Percentiles rank a stretch among this genome's conserved stretches.
Conservation (phyloP, 2,797 vertebrate genomes). For the Petrocephalus sullivani region DNA sequence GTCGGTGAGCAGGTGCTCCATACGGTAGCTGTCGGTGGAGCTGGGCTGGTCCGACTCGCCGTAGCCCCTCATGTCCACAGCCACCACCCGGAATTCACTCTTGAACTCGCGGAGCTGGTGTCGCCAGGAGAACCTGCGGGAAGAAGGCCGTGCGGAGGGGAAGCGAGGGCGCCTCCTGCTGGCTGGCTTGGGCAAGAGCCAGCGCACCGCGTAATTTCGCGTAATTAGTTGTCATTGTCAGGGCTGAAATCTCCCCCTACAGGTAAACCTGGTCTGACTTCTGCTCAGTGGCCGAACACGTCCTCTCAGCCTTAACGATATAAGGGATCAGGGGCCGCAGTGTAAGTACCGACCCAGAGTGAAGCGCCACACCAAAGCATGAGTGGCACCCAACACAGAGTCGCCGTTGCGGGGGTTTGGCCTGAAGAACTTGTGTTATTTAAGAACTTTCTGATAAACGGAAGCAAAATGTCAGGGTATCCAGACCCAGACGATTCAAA, state of each 20-base stretch:
- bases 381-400: no score
- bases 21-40: slow-evolving; percentile 77
- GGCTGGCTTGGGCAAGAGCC: neutral
- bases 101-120: slow-evolving; percentile 96
- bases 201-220: neutral
- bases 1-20: slow-evolving; percentile 86
- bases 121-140: slow-evolving; percentile 93
- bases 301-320: neutral
- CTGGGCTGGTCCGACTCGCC: slow-evolving; percentile 89
- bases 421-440: neutral
- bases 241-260: neutral
- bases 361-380: no score
- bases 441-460: neutral
- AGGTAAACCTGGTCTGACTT: neutral
- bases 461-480: neutral
- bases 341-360: neutral
- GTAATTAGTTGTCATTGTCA: neutral
- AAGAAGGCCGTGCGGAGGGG: neutral
- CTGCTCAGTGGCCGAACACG: neutral
- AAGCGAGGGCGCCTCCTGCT: neutral
- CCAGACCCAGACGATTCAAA: neutral
- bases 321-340: neutral
- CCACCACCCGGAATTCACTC: slow-evolving; percentile 93
- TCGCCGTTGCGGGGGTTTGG: neutral
- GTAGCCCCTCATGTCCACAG: slow-evolving; percentile 92